These are phyloP conservation scores for Scrobipalpa atriplicella DNA, from an alignment of 2,888 invertebrate genomes.

Conservation along the genomic window DNA sequence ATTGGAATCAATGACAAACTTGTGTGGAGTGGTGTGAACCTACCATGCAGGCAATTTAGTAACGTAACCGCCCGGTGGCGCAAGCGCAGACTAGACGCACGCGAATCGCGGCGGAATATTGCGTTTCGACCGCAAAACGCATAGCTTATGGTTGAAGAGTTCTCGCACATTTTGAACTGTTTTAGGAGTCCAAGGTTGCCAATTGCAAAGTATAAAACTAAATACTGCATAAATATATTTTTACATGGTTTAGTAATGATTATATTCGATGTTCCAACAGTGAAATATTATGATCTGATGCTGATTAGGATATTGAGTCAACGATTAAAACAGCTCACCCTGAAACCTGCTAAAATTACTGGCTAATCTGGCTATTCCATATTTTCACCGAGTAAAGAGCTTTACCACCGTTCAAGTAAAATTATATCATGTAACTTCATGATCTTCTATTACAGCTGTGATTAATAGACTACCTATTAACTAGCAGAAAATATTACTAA, in stretches of 20 bases:
- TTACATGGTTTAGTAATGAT: not conserved
- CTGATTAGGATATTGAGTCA: too few relatives aligned
- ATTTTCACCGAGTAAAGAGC: too few relatives aligned
- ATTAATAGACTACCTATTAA: too few relatives aligned
- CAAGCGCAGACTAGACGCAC: constrained; percentile 1
- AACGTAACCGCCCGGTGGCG: not conserved
- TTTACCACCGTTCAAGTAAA: too few relatives aligned
- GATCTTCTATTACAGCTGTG: too few relatives aligned
- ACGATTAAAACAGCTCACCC: too few relatives aligned
- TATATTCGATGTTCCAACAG: too few relatives aligned
- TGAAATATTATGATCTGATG: too few relatives aligned
- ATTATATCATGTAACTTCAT: too few relatives aligned
- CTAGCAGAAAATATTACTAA: too few relatives aligned
- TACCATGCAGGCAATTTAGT: constrained; percentile 1
- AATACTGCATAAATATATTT: not conserved
- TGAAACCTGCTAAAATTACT: too few relatives aligned
- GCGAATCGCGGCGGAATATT: constrained; percentile 5
- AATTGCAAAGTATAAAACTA: not conserved
- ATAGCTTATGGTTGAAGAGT: not conserved
- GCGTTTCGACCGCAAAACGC: constrained; percentile 12
- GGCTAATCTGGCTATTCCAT: too few relatives aligned
- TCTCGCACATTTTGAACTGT: not conserved
- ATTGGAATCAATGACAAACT: not conserved
- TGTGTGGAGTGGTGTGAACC: constrained; percentile 1
- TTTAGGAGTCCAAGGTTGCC: not conserved